phyloP scores from a whole-genome alignment of 2,113 vertebrate species.

The Gnathonemus echidnorhynchus region DNA sequence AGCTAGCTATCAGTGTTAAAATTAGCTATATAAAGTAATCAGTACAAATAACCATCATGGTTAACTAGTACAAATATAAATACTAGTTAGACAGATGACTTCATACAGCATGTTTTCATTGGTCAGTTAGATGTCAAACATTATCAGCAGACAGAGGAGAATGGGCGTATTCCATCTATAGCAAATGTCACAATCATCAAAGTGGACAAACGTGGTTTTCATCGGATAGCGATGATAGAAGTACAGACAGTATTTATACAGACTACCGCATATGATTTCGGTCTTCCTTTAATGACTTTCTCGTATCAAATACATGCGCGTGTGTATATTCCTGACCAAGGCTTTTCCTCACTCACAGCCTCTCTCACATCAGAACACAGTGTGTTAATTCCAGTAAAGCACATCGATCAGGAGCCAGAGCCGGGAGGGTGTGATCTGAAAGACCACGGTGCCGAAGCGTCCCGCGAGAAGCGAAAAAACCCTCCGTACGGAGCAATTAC shows the following conservation, averaged over 20 bases:
- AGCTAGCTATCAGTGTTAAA: not conserved
- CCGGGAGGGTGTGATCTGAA: not conserved
- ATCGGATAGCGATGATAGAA: not conserved
- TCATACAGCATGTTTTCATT: not conserved
- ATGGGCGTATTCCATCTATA: not conserved
- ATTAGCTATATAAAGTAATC: not conserved
- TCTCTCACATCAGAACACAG: not conserved
- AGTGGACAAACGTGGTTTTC: not conserved
- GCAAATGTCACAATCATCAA: not conserved
- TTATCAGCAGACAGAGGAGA: not conserved
- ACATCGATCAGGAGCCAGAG: not conserved
- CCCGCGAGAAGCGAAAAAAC: not conserved
- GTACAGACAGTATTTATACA: not conserved
- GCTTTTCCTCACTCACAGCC: not conserved
- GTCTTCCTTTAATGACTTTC: not conserved
- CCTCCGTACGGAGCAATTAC: conserved; percentile 22
- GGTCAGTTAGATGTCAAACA: not conserved
- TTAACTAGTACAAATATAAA: not conserved
- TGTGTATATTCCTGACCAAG: not conserved
- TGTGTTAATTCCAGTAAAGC: not conserved
- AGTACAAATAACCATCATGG: not conserved
- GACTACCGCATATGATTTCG: not conserved
- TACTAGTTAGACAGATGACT: not conserved
- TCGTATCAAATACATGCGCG: not conserved
- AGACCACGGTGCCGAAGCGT: not conserved